Evolutionary conservation across 2,888 invertebrate genomes (phyloP), one percentile per base, ranked within the genome.

Genomic region (Molorchus minor): DNA sequence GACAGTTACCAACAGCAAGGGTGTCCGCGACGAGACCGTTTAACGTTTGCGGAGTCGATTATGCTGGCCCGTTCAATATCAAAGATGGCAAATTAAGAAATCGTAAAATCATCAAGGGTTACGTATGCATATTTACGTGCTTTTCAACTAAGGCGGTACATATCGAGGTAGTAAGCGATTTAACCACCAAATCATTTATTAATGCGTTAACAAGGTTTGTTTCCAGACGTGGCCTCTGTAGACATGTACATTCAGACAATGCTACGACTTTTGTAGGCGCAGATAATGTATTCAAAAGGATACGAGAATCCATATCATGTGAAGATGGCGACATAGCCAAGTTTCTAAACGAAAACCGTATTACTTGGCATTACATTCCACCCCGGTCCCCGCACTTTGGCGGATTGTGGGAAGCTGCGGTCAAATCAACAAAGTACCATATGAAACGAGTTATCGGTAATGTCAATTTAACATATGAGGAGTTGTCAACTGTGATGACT

Each of bases 181-280:
- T 43, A 7, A 17, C 43, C n/a, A 4, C 21, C 4, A 3, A 20
- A 1, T 43, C 13, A n/a, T 43, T 43, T 43, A 1, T 43, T 5
- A 43, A 43, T 43, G 16, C 17, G 16, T 12, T 43, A 1, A 43
- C 19, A n/a, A 8, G 43, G 13, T 43, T 43, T 43, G 12, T 43
- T 1, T 43, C 43, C 7, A 16, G 43, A 8, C 16, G 43, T 4
- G 43, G 43, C 7, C 13, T 43, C 4, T 30, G 25, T 17, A 30
- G 8, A 12, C 12, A 51, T 12, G 43, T 51, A 17, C 44, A 43
- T 29, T 43, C 43, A 1, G 57, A 57, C 17, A 41, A 57, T 10
- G 57, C 35, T 10, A 51, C 51, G 3, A 51, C 38, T 20, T 57
- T 38, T 21, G 10, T 41, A n/a, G 57, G 57, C 20, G 29, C 56